These are phyloP conservation scores for Hypocryptadius cinnamomeus DNA, from an alignment of 2,113 vertebrate genomes.

Conservation along the genomic window DNA sequence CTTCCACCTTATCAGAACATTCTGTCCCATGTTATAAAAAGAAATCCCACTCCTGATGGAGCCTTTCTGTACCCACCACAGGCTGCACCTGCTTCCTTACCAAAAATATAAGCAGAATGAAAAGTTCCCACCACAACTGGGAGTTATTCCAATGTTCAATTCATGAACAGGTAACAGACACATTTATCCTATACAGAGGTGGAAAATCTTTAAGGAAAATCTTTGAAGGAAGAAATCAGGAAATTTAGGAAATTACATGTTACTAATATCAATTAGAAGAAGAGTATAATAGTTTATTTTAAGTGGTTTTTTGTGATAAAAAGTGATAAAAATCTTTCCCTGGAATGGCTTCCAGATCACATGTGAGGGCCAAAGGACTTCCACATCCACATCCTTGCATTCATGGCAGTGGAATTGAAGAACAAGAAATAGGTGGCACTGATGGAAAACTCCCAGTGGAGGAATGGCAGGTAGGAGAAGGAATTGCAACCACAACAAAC, in stretches of 20 bases:
- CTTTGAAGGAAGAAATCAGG: background rate
- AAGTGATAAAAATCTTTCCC: background rate
- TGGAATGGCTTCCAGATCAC: background rate
- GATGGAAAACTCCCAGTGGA: background rate
- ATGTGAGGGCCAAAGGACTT: background rate
- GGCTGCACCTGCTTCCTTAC: background rate
- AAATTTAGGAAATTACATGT: background rate
- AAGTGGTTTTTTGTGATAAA: background rate
- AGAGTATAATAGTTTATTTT: background rate
- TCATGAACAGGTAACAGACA: background rate
- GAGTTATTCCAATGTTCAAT: background rate
- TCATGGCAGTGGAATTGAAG: background rate
- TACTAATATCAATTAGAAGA: background rate
- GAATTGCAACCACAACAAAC: background rate
- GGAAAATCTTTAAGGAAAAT: background rate
- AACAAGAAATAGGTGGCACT: background rate
- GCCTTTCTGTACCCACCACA: background rate
- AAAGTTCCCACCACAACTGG: background rate
- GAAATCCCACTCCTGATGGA: background rate
- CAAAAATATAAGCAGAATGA: background rate
- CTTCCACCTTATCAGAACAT: background rate
- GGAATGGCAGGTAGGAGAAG: background rate
- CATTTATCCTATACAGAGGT: fast-evolving
- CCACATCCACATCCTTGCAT: background rate
- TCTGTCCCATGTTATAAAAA: background rate